These are phyloP conservation scores for Epizoanthus scotinus DNA, from an alignment of 92 coral and sea anemone species.

Conservation along the genomic window DNA sequence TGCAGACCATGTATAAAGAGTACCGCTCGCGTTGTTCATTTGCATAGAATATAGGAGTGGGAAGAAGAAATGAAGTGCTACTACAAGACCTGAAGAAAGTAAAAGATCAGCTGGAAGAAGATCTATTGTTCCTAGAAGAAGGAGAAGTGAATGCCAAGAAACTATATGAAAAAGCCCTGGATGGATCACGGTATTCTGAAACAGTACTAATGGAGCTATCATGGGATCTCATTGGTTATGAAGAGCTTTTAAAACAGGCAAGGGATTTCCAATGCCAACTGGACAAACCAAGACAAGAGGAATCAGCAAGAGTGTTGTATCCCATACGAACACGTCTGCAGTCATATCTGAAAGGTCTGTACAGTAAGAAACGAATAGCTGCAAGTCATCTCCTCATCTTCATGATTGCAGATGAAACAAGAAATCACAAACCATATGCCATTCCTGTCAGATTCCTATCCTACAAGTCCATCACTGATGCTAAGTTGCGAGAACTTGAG, in stretches of 20 bases:
- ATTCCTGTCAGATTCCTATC: constrained; percentile 60
- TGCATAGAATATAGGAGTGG: constrained; percentile 24
- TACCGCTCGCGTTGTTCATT: constrained; percentile 25
- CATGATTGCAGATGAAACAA: constrained; percentile 62
- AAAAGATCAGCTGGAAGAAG: constrained; percentile 6
- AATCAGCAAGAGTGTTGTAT: too few relatives aligned
- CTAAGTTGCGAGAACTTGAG: constrained; percentile 43
- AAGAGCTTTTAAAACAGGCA: constrained; percentile 35
- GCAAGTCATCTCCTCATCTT: constrained; percentile 64
- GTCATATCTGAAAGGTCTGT: constrained; percentile 35
- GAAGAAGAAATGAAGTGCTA: background rate
- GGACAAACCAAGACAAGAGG: too few relatives aligned
- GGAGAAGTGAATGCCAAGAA: background rate
- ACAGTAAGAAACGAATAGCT: constrained; percentile 53
- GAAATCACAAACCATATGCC: constrained; percentile 68
- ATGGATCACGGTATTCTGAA: constrained; percentile 8
- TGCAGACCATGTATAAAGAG: constrained; percentile 42
- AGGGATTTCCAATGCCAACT: too few relatives aligned
- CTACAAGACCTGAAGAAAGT: background rate
- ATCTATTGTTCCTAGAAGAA: constrained; percentile 2
- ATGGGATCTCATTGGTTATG: constrained; percentile 39
- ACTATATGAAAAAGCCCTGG: constrained; percentile 3
- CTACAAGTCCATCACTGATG: constrained; percentile 56
- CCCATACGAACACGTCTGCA: too few relatives aligned
- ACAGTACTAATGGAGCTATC: constrained; percentile 27